phyloP scores from a whole-genome alignment of 2,797 vertebrate species.

The Balearica regulorum region DNA sequence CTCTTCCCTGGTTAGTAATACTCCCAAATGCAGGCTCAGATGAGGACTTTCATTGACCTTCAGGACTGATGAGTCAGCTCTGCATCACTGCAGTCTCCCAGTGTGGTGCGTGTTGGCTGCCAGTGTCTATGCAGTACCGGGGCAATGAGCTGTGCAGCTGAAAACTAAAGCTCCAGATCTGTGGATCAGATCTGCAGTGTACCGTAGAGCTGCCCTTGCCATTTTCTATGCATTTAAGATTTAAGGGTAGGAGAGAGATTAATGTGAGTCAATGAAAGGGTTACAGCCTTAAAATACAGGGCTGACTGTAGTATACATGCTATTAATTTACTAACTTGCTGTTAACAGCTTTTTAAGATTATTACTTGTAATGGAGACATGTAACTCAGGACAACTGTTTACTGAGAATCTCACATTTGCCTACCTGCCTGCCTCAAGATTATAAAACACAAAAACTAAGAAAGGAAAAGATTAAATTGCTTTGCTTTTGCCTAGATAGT shows the following conservation, averaged over 20 bases:
- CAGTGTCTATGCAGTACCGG: neutral
- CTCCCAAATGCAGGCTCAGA: neutral
- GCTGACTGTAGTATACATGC: rapidly evolving
- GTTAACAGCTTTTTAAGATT: neutral
- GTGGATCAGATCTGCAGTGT: rapidly evolving
- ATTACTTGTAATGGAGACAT: neutral
- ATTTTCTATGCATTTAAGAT: neutral
- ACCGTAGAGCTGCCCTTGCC: neutral
- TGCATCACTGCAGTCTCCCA: conserved; percentile 27
- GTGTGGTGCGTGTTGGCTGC: neutral
- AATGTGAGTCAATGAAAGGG: neutral
- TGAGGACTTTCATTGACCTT: neutral
- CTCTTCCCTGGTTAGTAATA: neutral
- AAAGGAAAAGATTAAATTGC: neutral
- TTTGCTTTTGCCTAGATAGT: neutral
- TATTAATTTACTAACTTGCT: neutral
- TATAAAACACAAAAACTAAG: neutral
- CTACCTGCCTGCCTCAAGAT: neutral
- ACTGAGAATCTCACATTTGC: neutral
- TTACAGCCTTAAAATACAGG: neutral
- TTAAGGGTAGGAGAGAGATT: neutral
- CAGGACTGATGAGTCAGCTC: conserved; percentile 40
- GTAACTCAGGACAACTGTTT: neutral
- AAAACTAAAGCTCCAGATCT: neutral
- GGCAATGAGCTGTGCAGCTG: neutral